Evolutionary conservation across 2,113 vertebrate genomes (phyloP), one percentile per base, ranked within the genome.

Genomic region (Callocephalon fimbriatum): DNA sequence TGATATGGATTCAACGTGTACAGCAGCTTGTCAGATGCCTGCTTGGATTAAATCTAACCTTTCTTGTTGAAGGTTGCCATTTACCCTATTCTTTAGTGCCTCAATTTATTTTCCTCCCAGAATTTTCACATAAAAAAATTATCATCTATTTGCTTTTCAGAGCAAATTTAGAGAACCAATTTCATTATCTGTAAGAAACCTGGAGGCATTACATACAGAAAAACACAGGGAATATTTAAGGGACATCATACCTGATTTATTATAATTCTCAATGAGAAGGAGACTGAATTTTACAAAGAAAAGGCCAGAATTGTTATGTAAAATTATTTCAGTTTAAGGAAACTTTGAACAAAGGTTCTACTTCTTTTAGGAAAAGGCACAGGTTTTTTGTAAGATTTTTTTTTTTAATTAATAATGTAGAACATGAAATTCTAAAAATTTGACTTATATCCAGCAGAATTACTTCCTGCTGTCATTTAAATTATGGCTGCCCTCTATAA

Each of bases 401-500:
- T 98, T 97, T 92, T 75, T 10, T 90, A 98, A 98, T 98, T 98
- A 99, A 99, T 99, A 98, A 99, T 99, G 98, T 99, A 99, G 98
- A 99, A 99, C 98, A 99, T 99, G 99, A 99, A 99, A 99, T 99
- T 99, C 99, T 99, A 98, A 99, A 99, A 99, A 99, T 99, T 99
- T 99, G 99, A 99, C 99, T 99, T 99, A 99, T 99, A 99, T 99
- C 99, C 99, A 99, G 99, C 99, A 99, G 99, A 99, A 99, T 99
- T 99, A 99, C 99, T 99, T 99, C 99, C 99, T 98, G 99, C 99
- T 99, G 99, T 99, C 99, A 99, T 99, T 99, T 99, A 99, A 99
- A 99, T 99, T 99, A 99, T 99, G 99, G 99, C 99, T 99, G 99
- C 99, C 99, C 99, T 99, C 99, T 99, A 99, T 99, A 99, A 99